Percentiles rank a stretch among this genome's conserved stretches.
Evolutionary conservation across 2,113 vertebrate genomes (phyloP).

Genomic region (Equus przewalskii): DNA sequence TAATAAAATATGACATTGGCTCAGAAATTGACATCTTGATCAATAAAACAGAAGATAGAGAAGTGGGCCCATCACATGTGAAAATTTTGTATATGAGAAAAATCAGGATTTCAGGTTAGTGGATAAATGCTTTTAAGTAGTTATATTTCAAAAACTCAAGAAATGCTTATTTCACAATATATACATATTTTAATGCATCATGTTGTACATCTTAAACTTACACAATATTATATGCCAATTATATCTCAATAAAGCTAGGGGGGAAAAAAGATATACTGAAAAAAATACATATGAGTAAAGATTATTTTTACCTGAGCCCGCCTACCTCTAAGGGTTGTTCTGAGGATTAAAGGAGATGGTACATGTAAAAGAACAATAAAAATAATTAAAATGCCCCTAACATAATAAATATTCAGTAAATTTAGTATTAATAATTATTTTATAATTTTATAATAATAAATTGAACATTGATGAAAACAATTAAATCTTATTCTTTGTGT

Average conservation of each 20-base stretch:
- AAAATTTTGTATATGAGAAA: background rate
- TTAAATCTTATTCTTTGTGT: background rate
- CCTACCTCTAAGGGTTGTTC: background rate
- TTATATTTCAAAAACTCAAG: background rate
- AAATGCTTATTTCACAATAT: background rate
- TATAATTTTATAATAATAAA: background rate
- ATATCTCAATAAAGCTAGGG: background rate
- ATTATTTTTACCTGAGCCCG: background rate
- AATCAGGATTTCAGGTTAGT: background rate
- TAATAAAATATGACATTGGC: background rate
- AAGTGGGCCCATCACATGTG: background rate
- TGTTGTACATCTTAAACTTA: background rate
- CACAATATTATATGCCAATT: background rate
- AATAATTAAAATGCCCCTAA: background rate
- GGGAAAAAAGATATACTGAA: background rate
- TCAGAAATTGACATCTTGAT: background rate
- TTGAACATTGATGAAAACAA: background rate
- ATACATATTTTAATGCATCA: background rate
- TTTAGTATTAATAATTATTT: background rate
- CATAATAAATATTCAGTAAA: background rate
- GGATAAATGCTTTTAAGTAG: background rate
- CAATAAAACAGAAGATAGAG: background rate
- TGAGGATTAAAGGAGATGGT: background rate
- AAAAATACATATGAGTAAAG: background rate
- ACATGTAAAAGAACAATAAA: background rate